phyloP scores from a whole-genome alignment of 1,140 invertebrate genomes.

The Ridgeia piscesae region DNA sequence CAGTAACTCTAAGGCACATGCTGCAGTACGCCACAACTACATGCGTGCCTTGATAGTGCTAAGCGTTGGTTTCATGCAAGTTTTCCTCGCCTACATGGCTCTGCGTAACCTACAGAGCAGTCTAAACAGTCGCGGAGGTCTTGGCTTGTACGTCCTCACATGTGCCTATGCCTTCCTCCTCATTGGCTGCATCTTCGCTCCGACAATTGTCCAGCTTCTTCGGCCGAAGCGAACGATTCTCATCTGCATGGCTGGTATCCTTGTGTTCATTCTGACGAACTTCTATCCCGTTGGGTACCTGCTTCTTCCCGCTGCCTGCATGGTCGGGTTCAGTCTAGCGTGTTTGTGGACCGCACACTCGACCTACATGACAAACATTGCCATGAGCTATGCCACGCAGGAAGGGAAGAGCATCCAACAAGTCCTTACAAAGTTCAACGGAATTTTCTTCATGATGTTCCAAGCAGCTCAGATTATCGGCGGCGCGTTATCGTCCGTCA shows the following conservation, averaged over 20 bases:
- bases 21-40: conserved; percentile 5
- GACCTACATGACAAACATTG: conserved; percentile 42
- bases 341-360: conserved; percentile 45
- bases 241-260: conserved; percentile 34
- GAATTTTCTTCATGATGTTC: conserved; percentile 46
- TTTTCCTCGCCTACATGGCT: conserved; percentile 41
- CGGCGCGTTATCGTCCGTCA: conserved; percentile 43
- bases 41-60: conserved; percentile 26
- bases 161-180: conserved; percentile 81
- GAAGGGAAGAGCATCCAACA: conserved; percentile 37
- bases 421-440: conserved; percentile 45
- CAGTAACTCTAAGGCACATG: neutral
- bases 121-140: conserved; percentile 37
- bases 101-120: conserved; percentile 51
- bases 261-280: conserved; percentile 43
- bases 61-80: conserved; percentile 36
- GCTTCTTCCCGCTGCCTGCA: conserved; percentile 37
- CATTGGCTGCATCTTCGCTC: conserved; percentile 43
- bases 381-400: conserved; percentile 37
- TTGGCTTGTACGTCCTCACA: conserved; percentile 60
- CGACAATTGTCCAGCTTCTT: conserved; percentile 41
- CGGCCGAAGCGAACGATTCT: conserved; percentile 38
- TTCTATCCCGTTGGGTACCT: conserved; percentile 44
- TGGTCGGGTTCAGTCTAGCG: conserved; percentile 41
- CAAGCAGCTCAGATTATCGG: conserved; percentile 43